phyloP scores from a whole-genome alignment of 2,797 vertebrate genomes.

The Anguilla anguilla region DNA sequence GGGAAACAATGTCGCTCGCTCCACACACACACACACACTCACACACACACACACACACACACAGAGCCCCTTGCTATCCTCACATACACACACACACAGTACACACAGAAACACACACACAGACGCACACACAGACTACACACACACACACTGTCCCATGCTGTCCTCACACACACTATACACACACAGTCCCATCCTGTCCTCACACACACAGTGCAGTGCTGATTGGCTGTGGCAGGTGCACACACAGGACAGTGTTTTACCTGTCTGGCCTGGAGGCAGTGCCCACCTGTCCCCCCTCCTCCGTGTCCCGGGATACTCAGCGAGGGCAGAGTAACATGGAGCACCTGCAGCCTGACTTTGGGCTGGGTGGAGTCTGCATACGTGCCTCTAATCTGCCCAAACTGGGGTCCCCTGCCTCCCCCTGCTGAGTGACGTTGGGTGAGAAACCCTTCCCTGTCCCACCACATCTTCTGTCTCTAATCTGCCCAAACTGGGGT shows the following conservation, averaged over 20 bases:
- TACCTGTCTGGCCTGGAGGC: constrained; percentile 80
- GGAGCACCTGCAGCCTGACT: constrained; percentile 65
- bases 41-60: background rate
- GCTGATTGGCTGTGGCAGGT: constrained; percentile 78
- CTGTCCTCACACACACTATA: constrained; percentile 28
- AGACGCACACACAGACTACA: constrained; percentile 32
- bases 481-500: too few species aligned
- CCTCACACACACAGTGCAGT: constrained; percentile 49
- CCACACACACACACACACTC: constrained; percentile 9
- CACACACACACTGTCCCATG: constrained; percentile 29
- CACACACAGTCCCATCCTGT: background rate
- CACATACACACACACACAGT: constrained; percentile 14
- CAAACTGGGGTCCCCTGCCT: background rate
- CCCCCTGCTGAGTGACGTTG: too few species aligned
- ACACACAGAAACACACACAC: constrained; percentile 25
- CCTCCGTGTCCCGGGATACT: constrained; percentile 82
- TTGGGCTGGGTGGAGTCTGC: background rate
- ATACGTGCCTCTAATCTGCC: too few species aligned
- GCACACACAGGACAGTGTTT: constrained; percentile 79
- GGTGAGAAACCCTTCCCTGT: background rate
- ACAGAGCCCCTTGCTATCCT: background rate
- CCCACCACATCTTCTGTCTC: too few species aligned
- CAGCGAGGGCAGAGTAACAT: constrained; percentile 74
- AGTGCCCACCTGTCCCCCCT: constrained; percentile 81
- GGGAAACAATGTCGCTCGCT: constrained; percentile 6